phyloP scores from a whole-genome alignment of 2,113 vertebrate genomes.

The Pogonocichla stellata region DNA sequence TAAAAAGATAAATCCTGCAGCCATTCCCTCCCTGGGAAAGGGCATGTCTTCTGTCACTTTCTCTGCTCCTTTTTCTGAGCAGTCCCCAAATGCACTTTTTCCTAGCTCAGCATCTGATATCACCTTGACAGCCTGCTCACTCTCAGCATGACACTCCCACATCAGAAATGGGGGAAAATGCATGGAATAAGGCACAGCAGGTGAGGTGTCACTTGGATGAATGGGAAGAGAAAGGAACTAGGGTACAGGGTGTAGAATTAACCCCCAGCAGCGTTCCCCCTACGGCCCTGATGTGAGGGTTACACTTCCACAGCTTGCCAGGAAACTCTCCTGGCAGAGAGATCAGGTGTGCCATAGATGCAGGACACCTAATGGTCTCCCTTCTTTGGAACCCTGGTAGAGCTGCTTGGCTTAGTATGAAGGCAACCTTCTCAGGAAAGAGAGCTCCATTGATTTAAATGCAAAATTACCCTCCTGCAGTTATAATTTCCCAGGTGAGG shows the following conservation, averaged over 20 bases:
- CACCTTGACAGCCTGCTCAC: neutral
- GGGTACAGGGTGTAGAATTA: neutral
- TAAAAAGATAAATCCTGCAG: constrained; percentile 41
- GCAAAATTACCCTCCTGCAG: constrained; percentile 34
- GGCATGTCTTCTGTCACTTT: neutral
- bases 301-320: no score
- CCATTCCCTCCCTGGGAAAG: neutral
- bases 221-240: rapidly evolving
- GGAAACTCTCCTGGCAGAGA: neutral
- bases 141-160: neutral
- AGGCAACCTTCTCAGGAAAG: neutral
- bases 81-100: neutral
- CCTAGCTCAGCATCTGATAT: neutral
- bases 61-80: neutral
- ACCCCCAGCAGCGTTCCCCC: no score
- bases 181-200: neutral
- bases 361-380: neutral
- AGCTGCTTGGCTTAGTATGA: neutral
- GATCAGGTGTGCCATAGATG: neutral
- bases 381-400: neutral
- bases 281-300: neutral
- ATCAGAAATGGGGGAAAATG: rapidly evolving
- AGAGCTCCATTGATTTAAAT: constrained; percentile 40
- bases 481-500: constrained; percentile 50
- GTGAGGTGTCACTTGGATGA: neutral